phyloP scores from a whole-genome alignment of 2,888 invertebrate genomes.

The Pollenia griseotomentosa region DNA sequence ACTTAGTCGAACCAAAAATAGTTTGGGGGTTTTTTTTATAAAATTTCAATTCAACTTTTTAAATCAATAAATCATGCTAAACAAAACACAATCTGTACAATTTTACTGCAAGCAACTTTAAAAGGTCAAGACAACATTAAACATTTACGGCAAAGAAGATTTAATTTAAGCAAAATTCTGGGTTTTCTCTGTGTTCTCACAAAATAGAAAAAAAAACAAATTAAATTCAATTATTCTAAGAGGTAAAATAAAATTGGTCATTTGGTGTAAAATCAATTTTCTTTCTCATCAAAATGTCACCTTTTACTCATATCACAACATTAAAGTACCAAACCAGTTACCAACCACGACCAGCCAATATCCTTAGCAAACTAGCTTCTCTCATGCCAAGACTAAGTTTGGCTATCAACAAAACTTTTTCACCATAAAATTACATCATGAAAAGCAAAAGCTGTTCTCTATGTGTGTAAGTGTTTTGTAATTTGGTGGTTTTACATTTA shows the following conservation, averaged over 20 bases:
- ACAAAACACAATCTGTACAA: conserved; percentile 1
- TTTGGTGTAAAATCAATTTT: conserved; percentile 51
- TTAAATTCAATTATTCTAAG: conserved; percentile 50
- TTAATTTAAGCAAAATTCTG: conserved; percentile 25
- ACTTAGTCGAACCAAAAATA: not conserved
- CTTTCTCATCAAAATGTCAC: conserved; percentile 32
- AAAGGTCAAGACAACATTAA: conserved; percentile 24
- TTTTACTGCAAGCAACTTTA: not conserved
- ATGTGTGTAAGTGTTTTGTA: conserved; percentile 1
- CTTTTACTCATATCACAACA: conserved; percentile 13
- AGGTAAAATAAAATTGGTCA: conserved; percentile 34
- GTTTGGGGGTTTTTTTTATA: not conserved
- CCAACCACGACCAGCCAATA: not conserved
- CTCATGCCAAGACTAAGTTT: conserved; percentile 48
- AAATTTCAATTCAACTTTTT: conserved; percentile 54
- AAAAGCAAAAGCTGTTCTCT: conserved; percentile 24
- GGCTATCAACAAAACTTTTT: conserved; percentile 38
- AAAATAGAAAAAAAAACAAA: not conserved
- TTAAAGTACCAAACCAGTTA: not conserved
- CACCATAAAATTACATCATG: conserved; percentile 53
- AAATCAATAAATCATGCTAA: conserved; percentile 54
- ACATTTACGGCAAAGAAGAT: not conserved
- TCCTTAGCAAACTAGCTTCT: conserved; percentile 13
- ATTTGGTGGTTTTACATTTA: not conserved
- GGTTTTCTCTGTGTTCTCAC: conserved; percentile 15